A percentile compares a stretch with the other conserved stretches of the same genome.
Evolutionary conservation across 2,888 invertebrate species (phyloP).

Genomic region (Cataglyphis rosenhaueri): DNA sequence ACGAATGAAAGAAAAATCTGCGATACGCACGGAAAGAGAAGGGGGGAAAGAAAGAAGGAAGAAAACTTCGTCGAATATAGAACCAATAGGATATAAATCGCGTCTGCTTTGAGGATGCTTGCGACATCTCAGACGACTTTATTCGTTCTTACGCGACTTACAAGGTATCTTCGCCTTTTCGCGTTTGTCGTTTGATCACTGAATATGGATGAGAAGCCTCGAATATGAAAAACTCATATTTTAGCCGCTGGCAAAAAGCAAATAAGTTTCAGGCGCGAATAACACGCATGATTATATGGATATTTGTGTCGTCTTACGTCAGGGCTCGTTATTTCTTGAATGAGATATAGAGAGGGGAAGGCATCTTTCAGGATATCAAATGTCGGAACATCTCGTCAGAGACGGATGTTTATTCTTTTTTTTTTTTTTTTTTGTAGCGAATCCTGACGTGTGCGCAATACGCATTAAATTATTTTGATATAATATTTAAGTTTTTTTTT

Average conservation of each 20-base stretch:
- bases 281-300: conserved; percentile 40
- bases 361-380: conserved; percentile 1
- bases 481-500: background rate
- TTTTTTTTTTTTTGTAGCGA: background rate
- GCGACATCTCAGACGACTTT: conserved; percentile 39
- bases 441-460: background rate
- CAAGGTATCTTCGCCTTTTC: conserved; percentile 40
- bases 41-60: background rate
- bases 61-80: conserved; percentile 37
- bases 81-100: conserved; percentile 27
- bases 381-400: background rate
- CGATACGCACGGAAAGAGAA: background rate
- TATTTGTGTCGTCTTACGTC: conserved; percentile 14
- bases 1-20: conserved; percentile 27
- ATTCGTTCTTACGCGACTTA: conserved; percentile 32
- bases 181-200: conserved; percentile 47
- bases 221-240: conserved; percentile 18
- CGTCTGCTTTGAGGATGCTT: conserved; percentile 42
- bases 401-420: background rate
- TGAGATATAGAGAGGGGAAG: background rate
- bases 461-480: conserved; percentile 2
- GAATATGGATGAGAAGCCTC: conserved; percentile 43
- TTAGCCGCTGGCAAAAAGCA: conserved; percentile 33
- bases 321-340: conserved; percentile 21
- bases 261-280: conserved; percentile 46